Evolutionary conservation across 2,888 invertebrate genomes (phyloP).

Genomic region (Tridacna gigas): DNA sequence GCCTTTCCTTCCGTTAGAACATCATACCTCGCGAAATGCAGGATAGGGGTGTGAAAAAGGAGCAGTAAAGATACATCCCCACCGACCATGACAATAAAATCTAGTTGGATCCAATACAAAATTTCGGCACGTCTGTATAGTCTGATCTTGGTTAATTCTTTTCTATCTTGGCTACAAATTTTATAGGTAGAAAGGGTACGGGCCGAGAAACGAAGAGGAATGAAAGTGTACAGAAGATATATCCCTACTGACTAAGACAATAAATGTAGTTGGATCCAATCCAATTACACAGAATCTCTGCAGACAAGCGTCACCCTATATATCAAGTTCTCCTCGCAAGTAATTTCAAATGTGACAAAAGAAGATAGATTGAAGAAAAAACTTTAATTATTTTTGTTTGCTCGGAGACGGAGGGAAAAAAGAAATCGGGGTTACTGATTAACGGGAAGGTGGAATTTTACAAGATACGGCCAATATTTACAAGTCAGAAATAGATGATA

Average conservation of each 20-base stretch:
- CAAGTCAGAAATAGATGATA: background rate
- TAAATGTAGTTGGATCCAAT: conserved; percentile 33
- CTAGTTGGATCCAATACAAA: too few species aligned
- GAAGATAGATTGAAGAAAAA: conserved; percentile 50
- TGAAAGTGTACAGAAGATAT: conserved; percentile 13
- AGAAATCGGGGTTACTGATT: conserved; percentile 10
- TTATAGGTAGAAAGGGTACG: background rate
- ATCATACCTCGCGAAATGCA: too few species aligned
- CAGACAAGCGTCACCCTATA: conserved; percentile 58
- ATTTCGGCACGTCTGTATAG: too few species aligned
- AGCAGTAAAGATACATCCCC: too few species aligned
- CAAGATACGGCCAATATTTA: conserved; percentile 16
- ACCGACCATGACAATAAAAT: too few species aligned
- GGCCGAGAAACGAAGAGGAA: background rate
- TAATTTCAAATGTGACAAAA: conserved; percentile 51
- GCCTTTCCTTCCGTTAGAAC: too few species aligned
- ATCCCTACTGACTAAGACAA: conserved; percentile 29
- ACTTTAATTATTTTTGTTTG: conserved; percentile 52
- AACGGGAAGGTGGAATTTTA: conserved; percentile 1
- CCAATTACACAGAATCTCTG: conserved; percentile 40
- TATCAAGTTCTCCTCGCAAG: conserved; percentile 46
- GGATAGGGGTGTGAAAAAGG: too few species aligned
- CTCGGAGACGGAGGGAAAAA: conserved; percentile 21
- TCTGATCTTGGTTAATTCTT: too few species aligned
- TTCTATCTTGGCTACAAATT: background rate